Percentiles rank a stretch among this genome's conserved stretches.
phyloP scores from a whole-genome alignment of 2,888 invertebrate genomes.

The Zhengitettix transpicula region DNA sequence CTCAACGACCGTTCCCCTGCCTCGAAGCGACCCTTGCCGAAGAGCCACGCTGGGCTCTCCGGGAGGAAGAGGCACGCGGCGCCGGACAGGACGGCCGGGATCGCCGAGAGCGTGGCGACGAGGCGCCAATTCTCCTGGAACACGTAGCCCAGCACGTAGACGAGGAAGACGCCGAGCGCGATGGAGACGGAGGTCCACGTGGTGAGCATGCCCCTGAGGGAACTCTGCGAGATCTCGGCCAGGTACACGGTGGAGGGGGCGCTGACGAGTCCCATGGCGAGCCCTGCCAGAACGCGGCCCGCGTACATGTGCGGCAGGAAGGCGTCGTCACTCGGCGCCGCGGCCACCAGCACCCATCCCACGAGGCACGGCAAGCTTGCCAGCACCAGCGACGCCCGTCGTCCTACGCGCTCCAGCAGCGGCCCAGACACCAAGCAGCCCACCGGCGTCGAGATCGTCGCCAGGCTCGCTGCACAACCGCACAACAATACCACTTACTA shows the following conservation, averaged over 20 bases:
- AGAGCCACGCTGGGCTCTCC: constrained; percentile 37
- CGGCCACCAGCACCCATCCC: constrained; percentile 34
- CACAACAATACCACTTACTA: neutral
- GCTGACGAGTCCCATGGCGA: constrained; percentile 34
- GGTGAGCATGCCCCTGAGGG: constrained; percentile 31
- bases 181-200: constrained; percentile 37
- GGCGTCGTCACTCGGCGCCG: constrained; percentile 17
- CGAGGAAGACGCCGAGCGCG: constrained; percentile 32
- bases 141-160: constrained; percentile 33
- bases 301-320: constrained; percentile 14
- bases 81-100: constrained; percentile 22
- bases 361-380: constrained; percentile 30
- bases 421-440: constrained; percentile 35
- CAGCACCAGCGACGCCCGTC: constrained; percentile 28
- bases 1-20: constrained; percentile 29
- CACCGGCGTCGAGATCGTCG: constrained; percentile 34
- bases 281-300: constrained; percentile 25
- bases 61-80: constrained; percentile 28
- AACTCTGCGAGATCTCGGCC: constrained; percentile 31
- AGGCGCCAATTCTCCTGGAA: constrained; percentile 22
- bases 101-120: constrained; percentile 3
- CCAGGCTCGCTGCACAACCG: constrained; percentile 30
- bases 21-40: constrained; percentile 27
- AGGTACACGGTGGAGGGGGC: constrained; percentile 36
- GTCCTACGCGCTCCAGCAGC: constrained; percentile 33